Evolutionary conservation across 1,140 invertebrate species (phyloP).

Genomic region (Diorhabda elongata): DNA sequence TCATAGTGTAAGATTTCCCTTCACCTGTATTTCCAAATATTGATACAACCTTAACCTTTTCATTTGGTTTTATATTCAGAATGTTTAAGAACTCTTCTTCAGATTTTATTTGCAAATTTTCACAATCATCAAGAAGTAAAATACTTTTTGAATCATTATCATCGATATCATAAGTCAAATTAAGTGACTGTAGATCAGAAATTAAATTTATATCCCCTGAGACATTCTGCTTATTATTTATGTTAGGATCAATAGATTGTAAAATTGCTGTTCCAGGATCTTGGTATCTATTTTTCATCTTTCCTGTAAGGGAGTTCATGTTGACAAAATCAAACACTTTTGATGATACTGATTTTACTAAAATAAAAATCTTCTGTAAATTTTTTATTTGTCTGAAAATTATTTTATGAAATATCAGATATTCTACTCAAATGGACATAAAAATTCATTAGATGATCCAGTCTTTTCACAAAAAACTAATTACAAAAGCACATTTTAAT

Average conservation of each 20-base stretch:
- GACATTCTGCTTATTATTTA: constrained; percentile 13
- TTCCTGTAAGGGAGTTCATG: constrained; percentile 24
- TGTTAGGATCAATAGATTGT: constrained; percentile 29
- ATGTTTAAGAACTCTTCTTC: constrained; percentile 30
- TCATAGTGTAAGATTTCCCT: constrained; percentile 80
- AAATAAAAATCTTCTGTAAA: neutral
- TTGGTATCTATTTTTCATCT: constrained; percentile 22
- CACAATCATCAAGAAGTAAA: constrained; percentile 32
- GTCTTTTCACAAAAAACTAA: too few relatives aligned
- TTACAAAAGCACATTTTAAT: too few relatives aligned
- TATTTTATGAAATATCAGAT: too few relatives aligned
- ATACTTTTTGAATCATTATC: constrained; percentile 28
- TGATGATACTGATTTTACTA: neutral
- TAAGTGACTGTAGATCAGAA: constrained; percentile 6
- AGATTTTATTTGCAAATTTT: constrained; percentile 30
- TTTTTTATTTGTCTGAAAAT: too few relatives aligned
- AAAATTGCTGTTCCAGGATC: constrained; percentile 20
- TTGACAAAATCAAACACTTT: constrained; percentile 15
- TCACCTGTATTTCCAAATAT: constrained; percentile 87
- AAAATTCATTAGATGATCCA: too few relatives aligned
- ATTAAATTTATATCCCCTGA: constrained; percentile 1
- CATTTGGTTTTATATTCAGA: constrained; percentile 29
- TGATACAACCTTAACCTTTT: constrained; percentile 72
- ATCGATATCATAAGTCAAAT: constrained; percentile 22
- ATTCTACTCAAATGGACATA: too few relatives aligned